Base-by-base conservation (phyloP, 2,888 invertebrate species). In the Epistrophe grossulariae region DNA sequence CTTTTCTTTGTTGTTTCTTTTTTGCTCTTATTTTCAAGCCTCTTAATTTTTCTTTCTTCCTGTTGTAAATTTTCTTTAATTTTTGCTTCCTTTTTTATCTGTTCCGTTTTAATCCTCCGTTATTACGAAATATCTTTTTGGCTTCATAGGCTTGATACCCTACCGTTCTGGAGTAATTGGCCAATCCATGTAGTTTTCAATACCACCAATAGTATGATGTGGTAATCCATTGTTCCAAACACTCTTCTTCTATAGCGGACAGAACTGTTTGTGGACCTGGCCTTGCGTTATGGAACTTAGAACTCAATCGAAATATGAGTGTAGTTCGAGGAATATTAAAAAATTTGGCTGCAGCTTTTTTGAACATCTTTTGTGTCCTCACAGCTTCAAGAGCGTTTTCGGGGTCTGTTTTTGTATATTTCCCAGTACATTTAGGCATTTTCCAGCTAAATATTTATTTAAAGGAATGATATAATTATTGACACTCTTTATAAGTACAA, bases 141-240 rank as follows among this genome's bases (percentile, higher is more conserved):
- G 59, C 50, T 66, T 64, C 38, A 76, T 64, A 40, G 43, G 74
- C 24, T 38, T 60, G 60, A 50, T 35, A 17, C 60, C 72, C 59
- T 72, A 24, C 31, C 50, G 74, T n/a, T n/a, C n/a, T n/a, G n/a
- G n/a, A 38, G 62, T 74, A 38, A 74, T 52, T 74, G 62, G 74
- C 74, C 74, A 74, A 74, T 74, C 62, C 40, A 74, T 40, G 62
- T 52, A 64, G 64, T 74, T 13, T n/a, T 52, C 62, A 43, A 74
- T 74, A 17, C 40, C 35, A 52, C n/a, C 31, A 31, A 66, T 66
- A 66, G 10, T 66, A n/a, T n/a, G 48, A 60, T 60, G 38, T 60
- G n/a, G 38, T 62, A 52, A 62, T 73, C 73, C 62, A 73, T n/a
- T 73, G 31, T 52, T 62, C 73, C 60, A 73, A 62, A 62, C 48